Evolutionary conservation across 2,797 vertebrate genomes (phyloP).

Genomic region (Zenarchopterus dispar): DNA sequence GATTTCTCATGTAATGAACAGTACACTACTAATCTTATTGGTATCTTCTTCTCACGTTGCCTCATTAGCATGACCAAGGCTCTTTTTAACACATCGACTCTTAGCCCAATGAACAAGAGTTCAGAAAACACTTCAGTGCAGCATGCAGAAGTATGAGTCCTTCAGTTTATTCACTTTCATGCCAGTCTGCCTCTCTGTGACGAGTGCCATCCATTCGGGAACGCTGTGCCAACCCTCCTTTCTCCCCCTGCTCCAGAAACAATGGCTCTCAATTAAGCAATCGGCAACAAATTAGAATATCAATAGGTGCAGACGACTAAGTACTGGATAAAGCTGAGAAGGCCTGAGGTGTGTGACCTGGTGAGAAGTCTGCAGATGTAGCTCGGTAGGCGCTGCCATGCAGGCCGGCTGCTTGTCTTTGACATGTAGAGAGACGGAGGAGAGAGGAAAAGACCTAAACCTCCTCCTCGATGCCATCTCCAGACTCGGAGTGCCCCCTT

Average conservation of each 20-base stretch:
- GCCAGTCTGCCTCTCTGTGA: conserved; percentile 52
- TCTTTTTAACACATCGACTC: conserved; percentile 67
- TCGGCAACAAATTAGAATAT: conserved; percentile 80
- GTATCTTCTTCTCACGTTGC: conserved; percentile 52
- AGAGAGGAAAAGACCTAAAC: conserved; percentile 11
- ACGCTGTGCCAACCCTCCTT: conserved; percentile 55
- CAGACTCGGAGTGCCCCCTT: conserved; percentile 34
- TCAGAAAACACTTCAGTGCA: conserved; percentile 65
- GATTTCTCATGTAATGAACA: conserved; percentile 8
- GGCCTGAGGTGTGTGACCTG: conserved; percentile 61
- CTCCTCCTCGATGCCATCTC: conserved; percentile 17
- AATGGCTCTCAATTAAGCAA: conserved; percentile 72
- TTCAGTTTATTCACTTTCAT: conserved; percentile 59
- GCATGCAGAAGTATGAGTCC: conserved; percentile 61
- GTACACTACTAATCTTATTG: not conserved
- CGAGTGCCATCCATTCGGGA: conserved; percentile 70
- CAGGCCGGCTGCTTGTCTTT: conserved; percentile 47
- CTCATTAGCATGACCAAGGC: conserved; percentile 76
- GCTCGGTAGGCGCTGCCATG: conserved; percentile 27
- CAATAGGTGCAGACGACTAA: conserved; percentile 66
- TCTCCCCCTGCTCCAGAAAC: conserved; percentile 56
- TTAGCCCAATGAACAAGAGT: conserved; percentile 50
- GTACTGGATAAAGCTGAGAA: conserved; percentile 44
- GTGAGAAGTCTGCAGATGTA: conserved; percentile 84
- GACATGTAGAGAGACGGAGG: conserved; percentile 37